A percentile compares a stretch with the other conserved stretches of the same genome.
Evolutionary conservation across 2,113 vertebrate genomes (phyloP).

Genomic region (Chionodraco myersi): DNA sequence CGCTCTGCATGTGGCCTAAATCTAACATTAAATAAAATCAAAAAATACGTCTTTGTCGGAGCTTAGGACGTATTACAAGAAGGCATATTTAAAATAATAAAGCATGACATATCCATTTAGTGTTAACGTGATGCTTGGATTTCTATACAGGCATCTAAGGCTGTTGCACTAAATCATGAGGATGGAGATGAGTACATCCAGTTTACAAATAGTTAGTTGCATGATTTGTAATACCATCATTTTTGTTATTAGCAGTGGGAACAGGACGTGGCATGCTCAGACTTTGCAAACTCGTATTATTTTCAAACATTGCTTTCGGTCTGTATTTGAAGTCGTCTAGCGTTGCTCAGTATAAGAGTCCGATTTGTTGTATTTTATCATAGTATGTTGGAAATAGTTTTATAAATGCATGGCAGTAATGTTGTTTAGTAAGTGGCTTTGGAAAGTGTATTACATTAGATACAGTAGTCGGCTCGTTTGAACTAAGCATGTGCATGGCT

Average conservation of each 20-base stretch:
- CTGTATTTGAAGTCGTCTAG: neutral
- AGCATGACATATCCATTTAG: neutral
- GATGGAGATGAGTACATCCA: conserved; percentile 4
- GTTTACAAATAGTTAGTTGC: neutral
- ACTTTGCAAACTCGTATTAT: neutral
- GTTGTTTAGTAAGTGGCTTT: neutral
- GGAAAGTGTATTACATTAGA: conserved; percentile 33
- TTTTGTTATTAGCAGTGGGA: neutral
- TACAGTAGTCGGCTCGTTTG: conserved; percentile 15
- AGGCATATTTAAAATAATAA: neutral
- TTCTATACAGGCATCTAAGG: neutral
- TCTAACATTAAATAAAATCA: conserved; percentile 7
- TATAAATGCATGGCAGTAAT: conserved; percentile 48
- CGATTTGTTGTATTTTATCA: conserved; percentile 5
- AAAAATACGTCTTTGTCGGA: neutral
- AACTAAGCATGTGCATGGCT: conserved; percentile 41
- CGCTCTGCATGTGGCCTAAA: conserved; percentile 47
- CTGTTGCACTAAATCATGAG: neutral
- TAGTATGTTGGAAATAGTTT: neutral
- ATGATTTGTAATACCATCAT: neutral
- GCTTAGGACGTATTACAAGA: neutral
- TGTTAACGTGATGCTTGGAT: neutral
- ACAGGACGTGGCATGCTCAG: neutral
- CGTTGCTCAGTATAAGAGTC: neutral
- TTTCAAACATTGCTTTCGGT: conserved; percentile 6